Base-by-base conservation (phyloP, 2,888 invertebrate species). In the Caenorhabditis wallacei region DNA sequence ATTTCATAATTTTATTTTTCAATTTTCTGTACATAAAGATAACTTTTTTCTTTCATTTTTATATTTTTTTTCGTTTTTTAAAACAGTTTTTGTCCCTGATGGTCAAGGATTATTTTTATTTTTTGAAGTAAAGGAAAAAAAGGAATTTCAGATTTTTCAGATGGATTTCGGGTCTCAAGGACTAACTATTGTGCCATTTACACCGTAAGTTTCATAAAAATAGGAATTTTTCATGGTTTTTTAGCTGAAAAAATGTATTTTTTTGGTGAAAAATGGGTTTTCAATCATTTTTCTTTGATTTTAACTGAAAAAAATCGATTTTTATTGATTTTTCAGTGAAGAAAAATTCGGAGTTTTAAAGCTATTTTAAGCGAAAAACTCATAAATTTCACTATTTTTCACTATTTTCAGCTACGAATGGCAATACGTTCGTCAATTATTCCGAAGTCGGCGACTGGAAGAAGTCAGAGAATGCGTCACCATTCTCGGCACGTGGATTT, bases 331-430 rank as follows among this genome's bases (percentile, higher is more conserved):
- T n/a, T n/a, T n/a, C n/a, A n/a, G n/a, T n/a, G n/a, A n/a, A n/a
- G n/a, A n/a, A n/a, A n/a, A n/a, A n/a, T n/a, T n/a, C n/a, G n/a
- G n/a, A n/a, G n/a, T n/a, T n/a, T n/a, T n/a, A n/a, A n/a, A n/a
- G n/a, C n/a, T n/a, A n/a, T n/a, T n/a, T n/a, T n/a, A n/a, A n/a
- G n/a, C n/a, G n/a, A n/a, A n/a, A n/a, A n/a, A n/a, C n/a, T n/a
- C n/a, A n/a, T n/a, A n/a, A n/a, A n/a, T n/a, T n/a, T n/a, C n/a
- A n/a, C n/a, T n/a, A n/a, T n/a, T n/a, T n/a, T n/a, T 11, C 16
- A 4, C 18, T 37, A n/a, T 40, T 30, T 76, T 63, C 64, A 87
- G 87, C 24, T 71, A 54, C 48, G 88, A 88, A 85, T 88, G 88
- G 88, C 82, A 82, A 30, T 64, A 80, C 18, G 87, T 84, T 0